Conservation (phyloP, 1,140 invertebrate species). For the Phenacoccus solenopsis region DNA sequence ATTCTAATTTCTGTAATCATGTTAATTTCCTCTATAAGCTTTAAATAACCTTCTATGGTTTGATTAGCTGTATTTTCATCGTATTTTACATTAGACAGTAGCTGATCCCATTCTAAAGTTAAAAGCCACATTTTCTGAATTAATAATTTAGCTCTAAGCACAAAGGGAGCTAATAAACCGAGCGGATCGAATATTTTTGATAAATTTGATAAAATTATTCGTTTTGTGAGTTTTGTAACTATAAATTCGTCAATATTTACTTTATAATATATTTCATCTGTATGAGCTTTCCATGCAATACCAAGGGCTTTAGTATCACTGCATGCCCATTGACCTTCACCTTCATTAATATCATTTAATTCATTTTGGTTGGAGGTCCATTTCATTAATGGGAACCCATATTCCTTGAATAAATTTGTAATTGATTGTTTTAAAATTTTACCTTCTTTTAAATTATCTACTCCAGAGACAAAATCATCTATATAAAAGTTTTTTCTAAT, state of each 20-base stretch:
- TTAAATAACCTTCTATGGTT: background rate
- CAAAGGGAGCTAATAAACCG: conserved; percentile 25
- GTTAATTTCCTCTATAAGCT: background rate
- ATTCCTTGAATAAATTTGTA: no score
- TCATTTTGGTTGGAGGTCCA: background rate
- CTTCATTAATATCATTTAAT: background rate
- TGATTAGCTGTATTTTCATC: no score
- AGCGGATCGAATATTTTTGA: conserved; percentile 28
- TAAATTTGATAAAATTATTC: conserved; percentile 23
- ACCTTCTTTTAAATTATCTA: background rate
- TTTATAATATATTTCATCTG: background rate
- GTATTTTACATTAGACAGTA: no score
- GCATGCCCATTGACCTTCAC: background rate
- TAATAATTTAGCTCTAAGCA: conserved; percentile 19
- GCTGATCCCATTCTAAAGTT: conserved; percentile 22
- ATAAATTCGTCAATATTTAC: background rate
- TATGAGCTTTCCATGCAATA: background rate
- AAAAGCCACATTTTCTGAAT: conserved; percentile 19
- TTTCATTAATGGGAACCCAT: background rate
- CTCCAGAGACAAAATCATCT: background rate
- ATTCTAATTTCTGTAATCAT: background rate
- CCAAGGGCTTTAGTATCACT: background rate
- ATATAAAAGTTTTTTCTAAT: background rate
- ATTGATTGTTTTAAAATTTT: no score
- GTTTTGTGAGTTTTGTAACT: conserved; percentile 23